Conservation (phyloP, 2,797 vertebrate genomes). For the Paguma larvata region DNA sequence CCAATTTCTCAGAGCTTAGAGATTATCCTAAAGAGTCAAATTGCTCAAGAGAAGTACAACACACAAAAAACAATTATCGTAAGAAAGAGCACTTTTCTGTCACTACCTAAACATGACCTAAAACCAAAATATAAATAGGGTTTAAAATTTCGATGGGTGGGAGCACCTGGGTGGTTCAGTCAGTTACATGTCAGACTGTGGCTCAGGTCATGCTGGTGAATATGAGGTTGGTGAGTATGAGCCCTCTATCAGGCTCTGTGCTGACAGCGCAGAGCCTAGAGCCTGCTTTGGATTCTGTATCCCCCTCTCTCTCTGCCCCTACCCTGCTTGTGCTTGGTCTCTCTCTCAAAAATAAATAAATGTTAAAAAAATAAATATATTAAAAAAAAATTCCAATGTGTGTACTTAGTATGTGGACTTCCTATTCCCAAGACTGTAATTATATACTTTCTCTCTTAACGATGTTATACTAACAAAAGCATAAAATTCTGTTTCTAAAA, state of each 20-base stretch:
- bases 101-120: conserved; percentile 32
- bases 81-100: neutral
- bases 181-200: too few species aligned
- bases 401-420: neutral
- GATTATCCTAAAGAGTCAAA: neutral
- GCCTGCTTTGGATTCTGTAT: too few species aligned
- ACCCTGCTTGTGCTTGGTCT: too few species aligned
- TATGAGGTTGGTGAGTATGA: too few species aligned
- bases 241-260: too few species aligned
- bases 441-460: conserved; percentile 17
- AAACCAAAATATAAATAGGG: conserved; percentile 56
- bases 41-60: neutral
- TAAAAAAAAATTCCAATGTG: conserved; percentile 41
- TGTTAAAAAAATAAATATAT: conserved; percentile 55
- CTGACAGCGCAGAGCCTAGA: too few species aligned
- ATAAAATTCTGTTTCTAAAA: conserved; percentile 55
- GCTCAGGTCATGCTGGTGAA: too few species aligned
- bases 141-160: conserved; percentile 34
- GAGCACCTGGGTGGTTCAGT: too few species aligned
- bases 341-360: too few species aligned
- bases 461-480: conserved; percentile 26
- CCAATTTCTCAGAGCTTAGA: conserved; percentile 26
- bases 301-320: too few species aligned
- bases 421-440: neutral
- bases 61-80: neutral